Evolutionary conservation across 2,113 vertebrate species (phyloP).

Genomic region (Pteropus alecto): DNA sequence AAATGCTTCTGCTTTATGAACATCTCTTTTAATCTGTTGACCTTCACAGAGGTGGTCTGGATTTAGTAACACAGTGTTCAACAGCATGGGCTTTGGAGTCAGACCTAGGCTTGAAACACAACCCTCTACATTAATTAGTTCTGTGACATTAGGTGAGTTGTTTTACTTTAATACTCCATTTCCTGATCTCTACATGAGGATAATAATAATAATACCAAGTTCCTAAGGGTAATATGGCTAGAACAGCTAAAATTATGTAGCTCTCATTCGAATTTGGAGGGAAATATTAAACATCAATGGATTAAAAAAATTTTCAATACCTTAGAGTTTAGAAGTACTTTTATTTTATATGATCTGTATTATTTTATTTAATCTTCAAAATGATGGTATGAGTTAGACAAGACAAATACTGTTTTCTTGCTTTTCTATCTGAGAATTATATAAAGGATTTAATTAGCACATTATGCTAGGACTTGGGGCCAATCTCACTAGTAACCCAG

Average conservation of each 20-base stretch:
- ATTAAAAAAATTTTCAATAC: not conserved
- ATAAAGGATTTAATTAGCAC: not conserved
- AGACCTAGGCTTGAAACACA: not conserved
- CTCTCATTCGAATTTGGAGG: not conserved
- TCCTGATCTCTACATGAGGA: not conserved
- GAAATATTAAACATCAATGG: slow-evolving; percentile 1
- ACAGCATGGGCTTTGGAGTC: not conserved
- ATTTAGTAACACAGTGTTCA: not conserved
- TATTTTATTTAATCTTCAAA: not conserved
- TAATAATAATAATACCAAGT: not conserved
- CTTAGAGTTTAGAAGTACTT: not conserved
- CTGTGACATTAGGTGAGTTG: not conserved
- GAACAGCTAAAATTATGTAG: not conserved
- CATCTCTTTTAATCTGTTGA: not conserved
- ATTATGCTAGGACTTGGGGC: not conserved
- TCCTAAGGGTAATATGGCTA: not conserved
- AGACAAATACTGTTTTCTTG: not conserved
- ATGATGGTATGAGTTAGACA: not conserved
- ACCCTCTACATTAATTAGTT: not conserved
- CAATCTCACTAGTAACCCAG: not conserved
- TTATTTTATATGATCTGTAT: not conserved
- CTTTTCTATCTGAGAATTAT: not conserved
- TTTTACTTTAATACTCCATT: not conserved
- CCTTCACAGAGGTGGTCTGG: not conserved
- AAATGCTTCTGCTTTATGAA: not conserved